Base-by-base conservation (phyloP, 2,797 vertebrate species). In the Remorina albescens region DNA sequence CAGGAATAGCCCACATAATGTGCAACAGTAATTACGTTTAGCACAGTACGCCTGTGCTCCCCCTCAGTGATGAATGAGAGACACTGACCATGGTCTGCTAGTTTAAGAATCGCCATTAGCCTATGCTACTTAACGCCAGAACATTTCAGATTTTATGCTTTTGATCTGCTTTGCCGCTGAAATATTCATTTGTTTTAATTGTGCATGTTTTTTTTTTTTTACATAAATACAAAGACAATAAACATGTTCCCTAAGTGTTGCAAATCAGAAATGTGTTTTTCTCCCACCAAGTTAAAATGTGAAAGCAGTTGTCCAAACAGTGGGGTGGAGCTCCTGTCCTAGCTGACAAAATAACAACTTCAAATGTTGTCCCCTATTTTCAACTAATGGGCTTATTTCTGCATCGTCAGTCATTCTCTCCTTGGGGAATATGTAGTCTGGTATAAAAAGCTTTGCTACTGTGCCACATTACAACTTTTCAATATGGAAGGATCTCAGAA, bases 81-180 rank as follows among this genome's bases (percentile, higher is more conserved):
- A 95, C 96, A 95, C 95, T 96, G 96, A 95, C 94, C 96, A 97
- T 96, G 98, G 95, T 98, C 96, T 95, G 95, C 95, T 96, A 97
- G 96, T 96, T 97, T 96, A 96, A 94, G 97, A 97, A 98, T 97
- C 95, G 94, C 96, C 97, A 98, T 98, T 96, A 98, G 96, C 95
- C 94, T 93, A 97, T 95, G 97, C 96, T 96, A 96, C 96, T 97
- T 96, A 98, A 90, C 94, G 95, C 96, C 97, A 98, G 96, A 99
- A 98, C 97, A 99, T 98, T 96, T 96, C 95, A 95, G 94, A 97
- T 99, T 98, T 98, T 98, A 96, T 99, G 97, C 96, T 96, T 96
- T 95, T 97, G 96, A 96, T 95, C 93, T 91, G 95, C 93, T 95
- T 93, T 94, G 88, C 95, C 95, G 86, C 95, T 94, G 94, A 95